Evolutionary conservation across 1,140 invertebrate genomes (phyloP).

Genomic region (Phortica variegata): DNA sequence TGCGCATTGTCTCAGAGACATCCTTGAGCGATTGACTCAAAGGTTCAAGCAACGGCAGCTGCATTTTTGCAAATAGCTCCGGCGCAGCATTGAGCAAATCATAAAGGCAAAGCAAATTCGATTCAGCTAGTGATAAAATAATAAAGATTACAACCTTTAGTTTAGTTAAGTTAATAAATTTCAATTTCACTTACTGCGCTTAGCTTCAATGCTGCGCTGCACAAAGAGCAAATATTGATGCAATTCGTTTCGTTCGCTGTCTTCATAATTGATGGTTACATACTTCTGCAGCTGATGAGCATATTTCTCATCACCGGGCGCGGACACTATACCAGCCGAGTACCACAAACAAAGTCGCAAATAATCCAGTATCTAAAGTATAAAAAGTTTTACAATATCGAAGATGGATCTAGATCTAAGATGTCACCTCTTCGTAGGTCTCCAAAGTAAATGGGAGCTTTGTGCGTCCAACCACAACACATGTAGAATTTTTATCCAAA

Average conservation of each 20-base stretch:
- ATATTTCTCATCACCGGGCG: constrained; percentile 53
- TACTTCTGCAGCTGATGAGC: constrained; percentile 36
- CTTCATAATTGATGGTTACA: constrained; percentile 34
- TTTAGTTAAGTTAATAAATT: neutral
- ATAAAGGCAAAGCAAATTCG: constrained; percentile 43
- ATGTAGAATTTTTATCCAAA: constrained; percentile 50
- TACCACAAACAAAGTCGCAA: constrained; percentile 70
- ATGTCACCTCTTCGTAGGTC: constrained; percentile 65
- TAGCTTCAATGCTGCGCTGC: constrained; percentile 47
- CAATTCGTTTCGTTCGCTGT: constrained; percentile 42
- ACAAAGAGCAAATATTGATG: constrained; percentile 54
- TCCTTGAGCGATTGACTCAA: constrained; percentile 47
- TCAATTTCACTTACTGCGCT: constrained; percentile 35
- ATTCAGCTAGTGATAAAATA: constrained; percentile 28
- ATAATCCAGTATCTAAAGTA: constrained; percentile 73
- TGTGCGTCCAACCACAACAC: constrained; percentile 65
- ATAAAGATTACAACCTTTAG: neutral
- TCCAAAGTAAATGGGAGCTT: constrained; percentile 67
- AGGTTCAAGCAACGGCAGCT: constrained; percentile 43
- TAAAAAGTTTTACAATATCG: constrained; percentile 2
- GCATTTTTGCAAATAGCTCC: constrained; percentile 36
- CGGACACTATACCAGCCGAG: constrained; percentile 51
- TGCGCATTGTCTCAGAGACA: constrained; percentile 48
- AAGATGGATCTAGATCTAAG: neutral
- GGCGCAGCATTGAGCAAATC: constrained; percentile 51